phyloP scores from a whole-genome alignment of 1,140 invertebrate species.

The honey bee (Apis mellifera) region DNA sequence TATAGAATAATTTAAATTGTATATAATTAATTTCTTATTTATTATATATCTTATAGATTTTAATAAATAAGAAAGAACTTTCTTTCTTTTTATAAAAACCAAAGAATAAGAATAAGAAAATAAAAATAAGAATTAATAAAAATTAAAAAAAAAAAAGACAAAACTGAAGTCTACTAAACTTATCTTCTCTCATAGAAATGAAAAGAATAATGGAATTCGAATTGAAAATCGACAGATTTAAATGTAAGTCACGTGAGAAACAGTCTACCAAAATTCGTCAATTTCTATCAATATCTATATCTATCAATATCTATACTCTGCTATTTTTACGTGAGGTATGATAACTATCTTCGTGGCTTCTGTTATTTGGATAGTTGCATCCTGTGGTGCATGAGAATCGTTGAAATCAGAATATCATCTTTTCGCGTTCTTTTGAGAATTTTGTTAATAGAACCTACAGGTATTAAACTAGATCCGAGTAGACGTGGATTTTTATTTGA shows the following conservation, averaged over 20 bases:
- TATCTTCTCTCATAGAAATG: no score
- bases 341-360: constrained; percentile 53
- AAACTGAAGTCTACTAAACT: background rate
- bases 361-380: constrained; percentile 37
- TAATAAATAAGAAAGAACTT: no score
- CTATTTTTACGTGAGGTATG: constrained; percentile 24
- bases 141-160: background rate
- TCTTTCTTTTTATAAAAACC: no score
- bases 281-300: constrained; percentile 57
- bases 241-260: constrained; percentile 54
- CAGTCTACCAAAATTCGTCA: constrained; percentile 54
- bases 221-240: constrained; percentile 50
- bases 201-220: background rate
- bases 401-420: constrained; percentile 8
- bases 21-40: no score
- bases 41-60: no score
- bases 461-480: constrained; percentile 40
- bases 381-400: constrained; percentile 45
- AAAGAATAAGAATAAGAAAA: no score
- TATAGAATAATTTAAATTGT: no score
- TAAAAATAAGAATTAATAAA: background rate
- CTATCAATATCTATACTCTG: no score
- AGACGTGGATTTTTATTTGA: constrained; percentile 56
- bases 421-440: constrained; percentile 52
- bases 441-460: constrained; percentile 28